Evolutionary conservation across 2,113 vertebrate species (phyloP).

Genomic region (Lophochroa leadbeateri): DNA sequence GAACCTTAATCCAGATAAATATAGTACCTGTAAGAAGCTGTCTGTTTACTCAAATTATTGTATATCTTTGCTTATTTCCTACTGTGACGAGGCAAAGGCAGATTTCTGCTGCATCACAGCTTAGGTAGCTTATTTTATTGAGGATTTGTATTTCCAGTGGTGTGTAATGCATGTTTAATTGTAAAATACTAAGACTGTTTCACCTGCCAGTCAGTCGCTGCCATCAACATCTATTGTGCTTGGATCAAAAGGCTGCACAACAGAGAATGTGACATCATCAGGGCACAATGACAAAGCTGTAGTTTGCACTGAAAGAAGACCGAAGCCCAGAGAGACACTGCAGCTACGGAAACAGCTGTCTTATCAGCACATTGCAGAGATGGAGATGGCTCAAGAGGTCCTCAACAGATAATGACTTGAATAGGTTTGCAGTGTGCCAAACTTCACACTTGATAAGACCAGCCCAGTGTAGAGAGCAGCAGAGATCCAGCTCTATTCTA

Average conservation of each 20-base stretch:
- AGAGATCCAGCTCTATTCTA: slow-evolving; percentile 66
- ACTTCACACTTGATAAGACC: slow-evolving; percentile 79
- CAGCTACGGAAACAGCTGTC: slow-evolving; percentile 78
- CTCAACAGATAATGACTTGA: slow-evolving; percentile 81
- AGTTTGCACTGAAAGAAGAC: slow-evolving; percentile 72
- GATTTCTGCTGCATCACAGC: slow-evolving; percentile 12
- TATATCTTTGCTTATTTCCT: slow-evolving; percentile 26
- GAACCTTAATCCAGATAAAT: slow-evolving; percentile 30
- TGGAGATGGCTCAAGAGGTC: slow-evolving; percentile 80
- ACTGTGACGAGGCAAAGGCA: background rate
- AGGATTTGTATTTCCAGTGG: slow-evolving; percentile 60
- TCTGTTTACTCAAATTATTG: slow-evolving; percentile 23
- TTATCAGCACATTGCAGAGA: slow-evolving; percentile 84
- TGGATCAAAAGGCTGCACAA: slow-evolving; percentile 71
- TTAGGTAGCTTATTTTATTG: slow-evolving; percentile 12
- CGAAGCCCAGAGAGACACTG: slow-evolving; percentile 67
- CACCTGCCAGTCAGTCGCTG: slow-evolving; percentile 59
- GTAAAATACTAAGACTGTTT: slow-evolving; percentile 55
- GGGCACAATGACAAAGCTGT: slow-evolving; percentile 75
- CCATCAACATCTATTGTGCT: slow-evolving; percentile 61
- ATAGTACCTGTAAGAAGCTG: slow-evolving; percentile 46
- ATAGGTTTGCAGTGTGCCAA: slow-evolving; percentile 78
- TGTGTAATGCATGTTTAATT: slow-evolving; percentile 63
- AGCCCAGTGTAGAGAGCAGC: slow-evolving; percentile 67
- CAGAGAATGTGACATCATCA: slow-evolving; percentile 67